Conservation (phyloP, 1,140 invertebrate species). For the Heliconius melpomene region DNA sequence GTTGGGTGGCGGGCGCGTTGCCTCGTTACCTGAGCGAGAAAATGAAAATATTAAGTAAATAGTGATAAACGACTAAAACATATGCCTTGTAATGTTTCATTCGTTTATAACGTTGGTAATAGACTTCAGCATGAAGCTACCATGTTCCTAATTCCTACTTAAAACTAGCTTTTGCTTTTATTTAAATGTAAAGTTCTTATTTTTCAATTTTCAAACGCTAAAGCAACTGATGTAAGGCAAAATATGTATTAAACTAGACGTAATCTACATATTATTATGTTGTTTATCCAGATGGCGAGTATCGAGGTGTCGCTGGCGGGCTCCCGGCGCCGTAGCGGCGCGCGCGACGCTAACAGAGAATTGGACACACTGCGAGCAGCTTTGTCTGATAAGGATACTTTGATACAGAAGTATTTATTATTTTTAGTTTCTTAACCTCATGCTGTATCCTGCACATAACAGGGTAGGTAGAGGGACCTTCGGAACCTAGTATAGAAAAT, state of each 20-base stretch:
- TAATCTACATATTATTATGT: not conserved
- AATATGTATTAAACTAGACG: not conserved
- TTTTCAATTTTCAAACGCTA: not conserved
- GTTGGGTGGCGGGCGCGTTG: no score
- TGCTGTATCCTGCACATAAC: no score
- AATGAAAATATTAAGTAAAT: not conserved
- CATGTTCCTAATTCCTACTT: no score
- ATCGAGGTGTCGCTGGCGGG: slow-evolving; percentile 91
- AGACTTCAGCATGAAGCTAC: not conserved
- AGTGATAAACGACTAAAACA: not conserved
- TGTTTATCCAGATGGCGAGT: slow-evolving; percentile 87
- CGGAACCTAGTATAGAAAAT: no score
- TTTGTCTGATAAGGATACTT: slow-evolving; percentile 89
- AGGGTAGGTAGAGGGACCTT: no score
- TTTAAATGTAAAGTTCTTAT: not conserved
- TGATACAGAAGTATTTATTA: slow-evolving; percentile 85
- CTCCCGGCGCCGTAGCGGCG: slow-evolving; percentile 82
- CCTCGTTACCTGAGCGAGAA: no score
- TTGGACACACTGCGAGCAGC: slow-evolving; percentile 87
- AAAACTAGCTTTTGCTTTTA: no score
- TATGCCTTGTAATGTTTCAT: not conserved
- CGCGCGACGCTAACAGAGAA: slow-evolving; percentile 79
- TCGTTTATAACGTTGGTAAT: no score
- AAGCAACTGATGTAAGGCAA: not conserved
- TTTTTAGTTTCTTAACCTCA: no score